Conservation (phyloP, 2,797 vertebrate species). For the Oryzias sinensis region DNA sequence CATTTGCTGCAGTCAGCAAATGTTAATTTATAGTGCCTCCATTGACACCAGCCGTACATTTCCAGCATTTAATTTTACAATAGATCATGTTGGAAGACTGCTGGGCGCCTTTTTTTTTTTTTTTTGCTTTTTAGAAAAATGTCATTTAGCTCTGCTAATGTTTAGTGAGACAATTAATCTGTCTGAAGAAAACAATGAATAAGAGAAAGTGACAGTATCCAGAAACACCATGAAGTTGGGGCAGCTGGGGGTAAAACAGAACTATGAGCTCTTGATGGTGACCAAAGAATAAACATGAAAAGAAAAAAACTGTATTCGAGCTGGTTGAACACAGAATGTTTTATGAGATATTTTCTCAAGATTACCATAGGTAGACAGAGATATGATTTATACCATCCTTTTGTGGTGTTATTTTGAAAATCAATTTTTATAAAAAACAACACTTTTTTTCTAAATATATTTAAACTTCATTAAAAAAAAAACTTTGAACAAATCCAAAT, state of each 20-base stretch:
- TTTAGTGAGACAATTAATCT: slow-evolving; percentile 34
- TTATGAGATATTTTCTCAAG: no score
- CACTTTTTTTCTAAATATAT: no score
- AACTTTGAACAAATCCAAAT: no score
- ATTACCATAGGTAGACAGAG: no score
- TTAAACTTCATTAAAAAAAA: no score
- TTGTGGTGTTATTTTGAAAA: no score
- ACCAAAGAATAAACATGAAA: background rate
- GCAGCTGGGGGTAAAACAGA: slow-evolving; percentile 9
- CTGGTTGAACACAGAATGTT: background rate
- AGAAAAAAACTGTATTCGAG: background rate
- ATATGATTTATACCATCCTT: no score
- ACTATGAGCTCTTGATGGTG: background rate
- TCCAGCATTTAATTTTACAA: slow-evolving; percentile 23
- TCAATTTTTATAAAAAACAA: no score
- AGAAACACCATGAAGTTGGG: slow-evolving; percentile 11
- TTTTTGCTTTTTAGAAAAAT: slow-evolving; percentile 17
- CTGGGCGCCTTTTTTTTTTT: slow-evolving; percentile 25
- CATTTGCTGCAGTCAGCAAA: slow-evolving; percentile 10
- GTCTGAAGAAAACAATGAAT: slow-evolving; percentile 25
- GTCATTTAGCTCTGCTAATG: slow-evolving; percentile 18
- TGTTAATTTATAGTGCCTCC: slow-evolving; percentile 23
- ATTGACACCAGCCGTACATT: slow-evolving; percentile 24
- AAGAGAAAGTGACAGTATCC: slow-evolving; percentile 20
- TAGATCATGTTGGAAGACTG: slow-evolving; percentile 20